Evolutionary conservation across 2,797 vertebrate species (phyloP).

Genomic region (Amazonetta brasiliensis): DNA sequence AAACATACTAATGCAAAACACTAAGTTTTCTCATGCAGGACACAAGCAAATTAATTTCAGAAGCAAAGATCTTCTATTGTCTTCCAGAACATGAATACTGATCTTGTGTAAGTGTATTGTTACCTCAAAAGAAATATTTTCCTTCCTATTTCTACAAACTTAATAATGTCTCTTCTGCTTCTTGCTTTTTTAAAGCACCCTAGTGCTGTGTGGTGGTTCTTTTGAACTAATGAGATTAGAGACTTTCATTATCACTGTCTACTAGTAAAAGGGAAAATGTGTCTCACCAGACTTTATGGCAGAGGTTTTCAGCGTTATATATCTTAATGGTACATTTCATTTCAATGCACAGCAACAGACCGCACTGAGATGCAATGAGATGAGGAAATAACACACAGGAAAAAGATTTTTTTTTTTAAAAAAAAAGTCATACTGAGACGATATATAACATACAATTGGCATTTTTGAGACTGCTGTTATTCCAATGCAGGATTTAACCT

Average conservation of each 20-base stretch:
- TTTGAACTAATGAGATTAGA: slow-evolving; percentile 51
- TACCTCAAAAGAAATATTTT: slow-evolving; percentile 35
- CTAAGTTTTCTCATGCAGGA: not conserved
- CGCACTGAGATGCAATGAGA: not conserved
- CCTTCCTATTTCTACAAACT: slow-evolving; percentile 3
- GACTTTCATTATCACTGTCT: not conserved
- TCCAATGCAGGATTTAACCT: not conserved
- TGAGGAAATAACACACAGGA: slow-evolving; percentile 5
- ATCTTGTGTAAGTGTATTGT: not conserved
- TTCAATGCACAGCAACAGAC: slow-evolving; percentile 6
- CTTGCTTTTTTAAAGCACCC: slow-evolving; percentile 28
- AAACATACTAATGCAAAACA: not conserved
- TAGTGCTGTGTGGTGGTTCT: slow-evolving; percentile 2
- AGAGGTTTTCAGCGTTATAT: not conserved
- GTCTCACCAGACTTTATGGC: slow-evolving; percentile 10
- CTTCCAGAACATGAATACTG: slow-evolving; percentile 4
- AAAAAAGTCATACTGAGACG: not conserved
- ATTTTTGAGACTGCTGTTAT: not conserved
- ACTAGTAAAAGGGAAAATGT: slow-evolving; percentile 36
- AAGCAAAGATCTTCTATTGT: not conserved
- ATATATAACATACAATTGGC: not conserved
- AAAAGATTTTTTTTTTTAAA: not conserved
- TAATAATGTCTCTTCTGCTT: slow-evolving; percentile 8
- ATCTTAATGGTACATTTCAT: slow-evolving; percentile 18
- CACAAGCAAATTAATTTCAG: not conserved